Base-by-base conservation (phyloP, 2,888 invertebrate species). In the Himalopsyche japonica region DNA sequence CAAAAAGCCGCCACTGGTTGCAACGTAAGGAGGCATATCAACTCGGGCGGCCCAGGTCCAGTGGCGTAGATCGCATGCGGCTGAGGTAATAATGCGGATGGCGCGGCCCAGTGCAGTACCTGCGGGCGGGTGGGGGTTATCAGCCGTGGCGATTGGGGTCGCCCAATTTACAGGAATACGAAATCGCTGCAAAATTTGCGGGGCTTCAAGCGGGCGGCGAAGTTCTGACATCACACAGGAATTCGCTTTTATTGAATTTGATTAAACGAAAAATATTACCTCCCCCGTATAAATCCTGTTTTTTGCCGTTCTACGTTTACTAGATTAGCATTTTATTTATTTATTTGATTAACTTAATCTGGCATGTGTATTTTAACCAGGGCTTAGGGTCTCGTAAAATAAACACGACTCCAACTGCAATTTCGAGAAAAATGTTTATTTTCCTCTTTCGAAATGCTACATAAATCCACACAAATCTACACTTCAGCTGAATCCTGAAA, bases 131-230 rank as follows among this genome's bases (percentile, higher is more conserved):
- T n/a, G n/a, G n/a, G 83, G 83, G 83, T 83, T 83, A 83, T 83
- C 83, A 76, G 64, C 64, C 30, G 70, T 32, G 81, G 70, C 81
- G 76, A 64, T 76, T 70, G 81, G 64, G 82, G 85, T 85, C 82
- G 81, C 48, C 78, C 85, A 85, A 83, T 85, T 85, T 83, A 85
- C 85, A 82, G 77, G 77, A 48, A 82, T 79, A 78, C 34, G 32
- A 77, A 82, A 78, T 32, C 77, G 64, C 27, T 24, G 32, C 76
- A 76, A 76, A 70, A 30, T 30, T 24, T 15, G 27, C 27, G 70
- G 70, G 30, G 78, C 48, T 48, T 77, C 49, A 49, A 77, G 48
- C 32, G 48, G 37, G 32, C 77, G 48, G 47, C 47, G 12, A 70
- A 70, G 10, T 5, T 1, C 70, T 27, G 70, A 70, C 70, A 15